Conservation (phyloP, 2,888 invertebrate genomes). For the Dichetophora obliterata region DNA sequence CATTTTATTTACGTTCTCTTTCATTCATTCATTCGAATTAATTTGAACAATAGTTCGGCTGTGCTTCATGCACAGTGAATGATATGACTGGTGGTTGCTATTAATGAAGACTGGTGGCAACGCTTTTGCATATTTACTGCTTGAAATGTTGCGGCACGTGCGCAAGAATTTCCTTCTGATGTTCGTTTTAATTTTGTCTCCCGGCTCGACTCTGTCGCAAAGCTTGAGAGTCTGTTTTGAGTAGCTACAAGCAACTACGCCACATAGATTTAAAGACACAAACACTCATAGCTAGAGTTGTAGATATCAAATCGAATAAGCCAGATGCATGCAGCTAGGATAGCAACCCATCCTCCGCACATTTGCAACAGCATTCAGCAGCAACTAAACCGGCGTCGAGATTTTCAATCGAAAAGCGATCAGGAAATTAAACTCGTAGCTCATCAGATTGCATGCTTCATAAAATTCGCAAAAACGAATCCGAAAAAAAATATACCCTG, state of each 20-base stretch:
- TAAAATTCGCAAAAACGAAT: constrained; percentile 30
- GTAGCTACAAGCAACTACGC: not conserved
- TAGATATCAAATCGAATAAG: not conserved
- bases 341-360: not conserved
- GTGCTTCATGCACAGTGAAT: no score
- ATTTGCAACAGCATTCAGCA: not conserved
- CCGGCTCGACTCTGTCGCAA: no score
- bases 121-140: no score
- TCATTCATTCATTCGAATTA: no score
- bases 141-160: no score
- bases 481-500: not conserved
- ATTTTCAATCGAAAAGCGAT: constrained; percentile 60
- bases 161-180: no score
- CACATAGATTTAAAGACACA: not conserved
- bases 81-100: no score
- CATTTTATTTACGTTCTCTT: no score
- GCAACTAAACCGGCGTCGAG: constrained; percentile 36
- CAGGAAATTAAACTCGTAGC: constrained; percentile 64
- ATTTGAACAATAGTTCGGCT: no score
- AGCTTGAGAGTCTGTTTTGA: no score
- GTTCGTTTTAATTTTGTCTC: no score
- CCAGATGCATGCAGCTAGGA: not conserved
- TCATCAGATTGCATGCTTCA: constrained; percentile 59
- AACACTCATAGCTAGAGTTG: not conserved
- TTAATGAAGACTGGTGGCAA: no score